Evolutionary conservation across 2,113 vertebrate species (phyloP), one percentile per base, ranked within the genome.

Genomic region (Mionectes macconnelli): DNA sequence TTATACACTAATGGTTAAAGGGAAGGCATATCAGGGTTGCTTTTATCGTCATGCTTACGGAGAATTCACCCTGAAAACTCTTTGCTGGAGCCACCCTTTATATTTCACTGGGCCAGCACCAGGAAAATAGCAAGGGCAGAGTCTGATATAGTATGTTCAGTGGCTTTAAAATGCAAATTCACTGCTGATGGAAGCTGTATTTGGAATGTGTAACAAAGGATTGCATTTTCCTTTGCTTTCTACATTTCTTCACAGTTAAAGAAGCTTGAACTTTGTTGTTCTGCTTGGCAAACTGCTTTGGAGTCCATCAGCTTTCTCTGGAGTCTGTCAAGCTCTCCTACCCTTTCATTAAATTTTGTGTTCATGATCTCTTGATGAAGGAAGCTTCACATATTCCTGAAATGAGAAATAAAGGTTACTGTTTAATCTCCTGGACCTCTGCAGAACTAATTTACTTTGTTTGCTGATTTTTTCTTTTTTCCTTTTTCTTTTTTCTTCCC

Each of bases 361-460:
- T 49, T 53, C 30, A 5, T 47, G 20, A 74, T 78, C 53, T 31
- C 47, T 62, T 68, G 31, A 45, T 60, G 12, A 45, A 68, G 21
- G 52, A 57, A 81, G 33, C 11, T 62, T 70, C 60, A 44, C 21
- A n/a, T 89, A 53, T 47, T 92, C 55, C 73, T 74, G 60, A 88
- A 62, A 62, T 12, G 82, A 95, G 40, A 39, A 81, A 47, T 64
- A 72, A 87, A 91, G 15, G 14, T 88, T 92, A 56, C 45, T 21
- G 24, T 90, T 85, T 74, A 89, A 82, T 90, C 50, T 74, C 31
- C 55, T 68, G 39, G 84, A 89, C 42, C 40, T 93, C 70, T 91
- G 57, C 81, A 93, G 78, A 96, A 87, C 49, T 87, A 93, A 96
- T 95, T 96, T 96, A 89, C 57, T 92, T 73, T 73, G 28, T 25